Percentiles rank a stretch among this genome's conserved stretches.
These are phyloP conservation scores for Coptodon bakossiorum DNA, from an alignment of 2,113 vertebrate genomes.

Conservation along the genomic window DNA sequence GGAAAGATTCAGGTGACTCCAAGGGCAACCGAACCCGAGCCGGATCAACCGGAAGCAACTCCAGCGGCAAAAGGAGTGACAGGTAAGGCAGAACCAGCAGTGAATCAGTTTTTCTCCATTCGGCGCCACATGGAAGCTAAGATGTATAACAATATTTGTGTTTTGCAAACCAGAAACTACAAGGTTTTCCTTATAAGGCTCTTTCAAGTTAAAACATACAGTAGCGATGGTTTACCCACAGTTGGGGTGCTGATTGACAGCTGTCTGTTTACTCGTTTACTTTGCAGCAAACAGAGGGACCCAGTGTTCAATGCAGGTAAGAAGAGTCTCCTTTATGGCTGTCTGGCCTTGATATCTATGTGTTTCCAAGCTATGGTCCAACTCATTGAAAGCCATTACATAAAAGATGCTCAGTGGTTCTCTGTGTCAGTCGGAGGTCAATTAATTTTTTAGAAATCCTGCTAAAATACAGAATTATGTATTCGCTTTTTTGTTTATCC, in stretches of 20 bases:
- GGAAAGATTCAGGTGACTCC: conserved; percentile 86
- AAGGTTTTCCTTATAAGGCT: background rate
- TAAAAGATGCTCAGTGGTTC: background rate
- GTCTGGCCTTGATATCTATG: background rate
- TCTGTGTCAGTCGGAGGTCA: background rate
- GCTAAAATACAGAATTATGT: background rate
- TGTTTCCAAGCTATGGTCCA: background rate
- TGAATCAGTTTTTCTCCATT: background rate
- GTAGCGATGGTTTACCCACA: background rate
- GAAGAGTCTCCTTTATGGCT: conserved; percentile 27
- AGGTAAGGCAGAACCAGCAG: conserved; percentile 66
- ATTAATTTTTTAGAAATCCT: background rate
- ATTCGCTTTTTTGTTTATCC: background rate
- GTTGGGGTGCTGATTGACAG: conserved; percentile 28
- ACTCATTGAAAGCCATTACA: background rate
- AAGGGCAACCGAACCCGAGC: conserved; percentile 87
- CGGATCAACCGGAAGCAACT: conserved; percentile 91
- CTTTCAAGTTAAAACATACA: background rate
- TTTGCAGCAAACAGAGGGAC: conserved; percentile 93
- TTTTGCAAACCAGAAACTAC: background rate
- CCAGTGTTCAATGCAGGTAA: conserved; percentile 96
- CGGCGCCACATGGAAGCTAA: background rate
- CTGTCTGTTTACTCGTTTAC: conserved; percentile 49
- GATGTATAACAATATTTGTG: background rate
- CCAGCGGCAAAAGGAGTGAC: conserved; percentile 91